Percentiles rank a stretch among this genome's conserved stretches.
phyloP scores from a whole-genome alignment of 1,140 invertebrate species.

The Cherax destructor region DNA sequence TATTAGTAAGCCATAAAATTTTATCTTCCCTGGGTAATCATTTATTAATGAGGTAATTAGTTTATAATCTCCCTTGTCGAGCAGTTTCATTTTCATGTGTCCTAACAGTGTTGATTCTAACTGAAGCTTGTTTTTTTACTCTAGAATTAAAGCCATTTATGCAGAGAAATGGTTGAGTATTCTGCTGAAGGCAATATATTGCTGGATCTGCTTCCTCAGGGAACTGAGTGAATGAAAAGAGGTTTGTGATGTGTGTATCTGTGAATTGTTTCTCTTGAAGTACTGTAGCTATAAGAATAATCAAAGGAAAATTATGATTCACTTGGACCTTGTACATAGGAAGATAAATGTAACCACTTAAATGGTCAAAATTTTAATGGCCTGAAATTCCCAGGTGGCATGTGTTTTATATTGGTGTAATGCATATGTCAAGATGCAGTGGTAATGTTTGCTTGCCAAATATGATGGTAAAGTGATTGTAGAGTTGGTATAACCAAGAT shows the following conservation, averaged over 20 bases:
- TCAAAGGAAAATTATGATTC: not conserved
- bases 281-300: constrained; percentile 1
- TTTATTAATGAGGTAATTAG: not conserved
- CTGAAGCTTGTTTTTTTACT: not conserved
- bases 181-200: constrained; percentile 19
- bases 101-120: not conserved
- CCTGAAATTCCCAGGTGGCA: not conserved
- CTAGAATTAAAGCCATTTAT: not conserved
- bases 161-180: constrained; percentile 4
- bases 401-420: not conserved
- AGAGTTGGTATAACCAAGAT: not conserved
- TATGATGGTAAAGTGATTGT: constrained; percentile 1
- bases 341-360: not conserved
- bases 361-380: not conserved
- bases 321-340: not conserved
- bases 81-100: not conserved
- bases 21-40: not conserved
- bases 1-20: constrained; percentile 15
- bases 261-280: not conserved
- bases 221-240: constrained; percentile 39
- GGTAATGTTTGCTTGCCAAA: constrained; percentile 3
- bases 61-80: not conserved
- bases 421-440: not conserved
- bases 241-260: constrained; percentile 21
- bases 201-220: constrained; percentile 55